Evolutionary conservation across 1,140 invertebrate species (phyloP), one percentile per base, ranked within the genome.

Genomic region (Vanessa atalanta): DNA sequence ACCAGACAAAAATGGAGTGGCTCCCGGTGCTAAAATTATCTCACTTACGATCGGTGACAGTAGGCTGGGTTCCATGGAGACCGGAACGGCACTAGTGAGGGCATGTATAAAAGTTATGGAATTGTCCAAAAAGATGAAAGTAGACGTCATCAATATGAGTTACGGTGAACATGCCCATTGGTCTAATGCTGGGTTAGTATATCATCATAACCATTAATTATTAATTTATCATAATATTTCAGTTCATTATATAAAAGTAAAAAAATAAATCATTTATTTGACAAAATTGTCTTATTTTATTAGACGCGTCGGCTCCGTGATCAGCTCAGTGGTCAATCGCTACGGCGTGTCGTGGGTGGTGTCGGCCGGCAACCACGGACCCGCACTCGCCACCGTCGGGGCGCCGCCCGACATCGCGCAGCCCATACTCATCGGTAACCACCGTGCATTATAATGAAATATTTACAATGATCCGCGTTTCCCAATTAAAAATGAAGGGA

Each of bases 81-180:
- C 99, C 0, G 98, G 98, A 15, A 96, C 97, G 0, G 97, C 97
- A 0, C 86, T 99, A 3, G 96, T 98, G 0, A 93, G 98, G 77
- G 98, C 98, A 16, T 98, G 99, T 94, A 96, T 97, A 76, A 95
- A 96, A 88, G 93, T 97, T 20, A 97, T 97, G 95, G 95, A 96
- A 83, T 91, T 95, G n/a, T 91, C 91, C n/a, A 91, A 94, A 65
- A 94, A 87, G 65, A 91, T 87, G 76, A 93, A 94, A 76, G 93
- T 98, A 76, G 96, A 99, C 88, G 95, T 99, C 0, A 97, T 99
- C 68, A 99, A 99, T 92, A 99, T 99, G 97, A 99, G 98, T 85
- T 99, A 99, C 87, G 99, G 99, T 23, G 99, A 99, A 93, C 96
- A 97, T 82, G 94, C 97, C 15, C 96, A 98, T 92, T 98, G 97